Percentiles rank a stretch among this genome's conserved stretches.
These are phyloP conservation scores for Metalampra italica DNA, from an alignment of 2,888 invertebrate species.

Conservation along the genomic window DNA sequence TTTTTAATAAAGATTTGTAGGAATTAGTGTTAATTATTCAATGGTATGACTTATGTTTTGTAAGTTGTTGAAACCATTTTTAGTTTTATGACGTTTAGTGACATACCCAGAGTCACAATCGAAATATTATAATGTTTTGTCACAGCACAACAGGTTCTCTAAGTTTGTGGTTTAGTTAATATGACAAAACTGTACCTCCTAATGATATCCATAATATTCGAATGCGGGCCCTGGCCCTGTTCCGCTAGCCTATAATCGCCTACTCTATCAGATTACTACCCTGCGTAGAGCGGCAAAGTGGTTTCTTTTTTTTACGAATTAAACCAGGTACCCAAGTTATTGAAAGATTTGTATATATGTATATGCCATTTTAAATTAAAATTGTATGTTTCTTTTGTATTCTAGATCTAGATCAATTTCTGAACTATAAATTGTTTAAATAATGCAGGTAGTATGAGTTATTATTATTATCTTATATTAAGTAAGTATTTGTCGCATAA, in stretches of 20 bases:
- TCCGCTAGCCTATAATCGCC: too few relatives aligned
- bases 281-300: conserved; percentile 7
- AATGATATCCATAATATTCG: neutral
- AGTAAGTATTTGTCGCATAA: conserved; percentile 31
- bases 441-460: conserved; percentile 24
- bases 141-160: conserved; percentile 36
- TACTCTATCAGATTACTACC: too few relatives aligned
- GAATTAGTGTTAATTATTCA: conserved; percentile 64
- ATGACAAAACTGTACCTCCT: conserved; percentile 25
- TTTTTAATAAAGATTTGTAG: conserved; percentile 72
- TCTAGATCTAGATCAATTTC: conserved; percentile 46
- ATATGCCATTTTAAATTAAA: conserved; percentile 38
- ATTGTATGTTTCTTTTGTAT: conserved; percentile 47
- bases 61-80: conserved; percentile 73
- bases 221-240: too few relatives aligned
- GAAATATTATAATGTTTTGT: conserved; percentile 36
- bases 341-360: conserved; percentile 46
- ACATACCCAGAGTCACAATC: conserved; percentile 59
- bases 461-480: conserved; percentile 14
- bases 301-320: too few relatives aligned
- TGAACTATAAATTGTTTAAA: conserved; percentile 60
- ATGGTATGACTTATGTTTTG: conserved; percentile 71
- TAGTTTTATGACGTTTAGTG: conserved; percentile 72
- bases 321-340: conserved; percentile 43
- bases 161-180: conserved; percentile 33